Evolutionary conservation across 2,797 vertebrate genomes (phyloP), one percentile per base, ranked within the genome.

Genomic region (Helicolenus hilgendorfi): DNA sequence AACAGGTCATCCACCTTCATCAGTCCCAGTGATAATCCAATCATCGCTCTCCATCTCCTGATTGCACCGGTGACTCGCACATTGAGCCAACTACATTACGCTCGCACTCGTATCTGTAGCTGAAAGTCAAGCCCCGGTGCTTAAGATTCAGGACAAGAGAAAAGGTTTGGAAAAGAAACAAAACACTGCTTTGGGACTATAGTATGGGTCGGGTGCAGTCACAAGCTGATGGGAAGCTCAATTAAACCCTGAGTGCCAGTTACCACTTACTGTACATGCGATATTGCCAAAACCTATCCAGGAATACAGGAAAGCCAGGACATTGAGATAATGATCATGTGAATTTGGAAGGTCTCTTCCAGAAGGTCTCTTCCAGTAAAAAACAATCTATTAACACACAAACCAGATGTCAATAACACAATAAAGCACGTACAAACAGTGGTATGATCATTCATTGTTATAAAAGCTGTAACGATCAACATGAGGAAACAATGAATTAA

Each of bases 41-140:
- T 94, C 78, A 89, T 84, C 53, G 14, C 62, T 72, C 69, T 80
- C 90, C 82, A 92, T 94, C 79, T 91, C 62, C 82, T 89, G 92
- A 91, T 89, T 88, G 63, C 79, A 59, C 31, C 5, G 18, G 60
- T 87, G 83, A 84, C 78, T 87, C 41, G 72, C 56, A 65, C 70
- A 33, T 58, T 29, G 24, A 73, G 71, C 74, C 29, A 55, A 70
- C 35, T 55, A 41, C 31, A 9, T 84, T 53, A 65, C 11, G 4
- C n/a, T 60, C 35, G 2, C 49, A 35, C 67, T 82, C 3, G 3
- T 45, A 83, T 85, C 76, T 67, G 22, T 56, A 73, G 76, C 85
- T 84, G 85, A 45, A 79, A 81, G 76, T 85, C 83, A 78, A 73
- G 72, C 68, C 36, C 11, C 65, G 4, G 74, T 33, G 27, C 15